Base-by-base conservation (phyloP, 64 coral and sea anemone genomes). In the Pocillopora damicornis region DNA sequence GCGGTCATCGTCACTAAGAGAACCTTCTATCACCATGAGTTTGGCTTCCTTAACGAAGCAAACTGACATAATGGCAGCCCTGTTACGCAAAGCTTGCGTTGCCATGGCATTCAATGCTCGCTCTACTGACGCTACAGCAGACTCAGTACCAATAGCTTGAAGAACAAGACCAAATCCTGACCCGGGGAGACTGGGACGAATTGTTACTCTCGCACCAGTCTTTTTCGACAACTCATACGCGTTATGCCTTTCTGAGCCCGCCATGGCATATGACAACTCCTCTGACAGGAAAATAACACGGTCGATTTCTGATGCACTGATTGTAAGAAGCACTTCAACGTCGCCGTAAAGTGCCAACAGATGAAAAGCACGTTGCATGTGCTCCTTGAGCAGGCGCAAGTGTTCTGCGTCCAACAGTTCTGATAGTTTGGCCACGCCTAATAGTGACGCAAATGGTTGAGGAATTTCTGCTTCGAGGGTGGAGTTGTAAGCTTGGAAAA, bases 11-110 rank as follows among this genome's bases (percentile, higher is more conserved):
- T 99, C 88, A 74, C 88, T 98, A 56, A 88, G 86, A 65, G 75
- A 93, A 67, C 90, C 90, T 79, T 59, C 96, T 58, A 98, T 92
- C 58, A 98, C 16, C 87, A 98, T 98, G 2, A 88, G 90, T 51
- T 91, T 98, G 11, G 96, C 92, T 30, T 90, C 96, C 56, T 94
- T 91, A 14, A 98, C 96, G 58, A 98, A 98, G 35, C 92, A 98
- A 64, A 95, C 58, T 15, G 87, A 92, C 92, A 98, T 89, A 87
- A 95, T 65, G 60, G 87, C 79, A 16, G 93, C 81, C 22, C 85
- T 88, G 76, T 92, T 91, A 75, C 88, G 85, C 13, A 75, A 67
- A 15, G 94, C 87, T 69, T 89, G 90, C 23, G 77, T 77, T 30
- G 92, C 82, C 92, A 98, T 92, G 18, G 84, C 90, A 90, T 95